Base-by-base conservation (phyloP, 2,797 vertebrate genomes). In the Amazona finschi region DNA sequence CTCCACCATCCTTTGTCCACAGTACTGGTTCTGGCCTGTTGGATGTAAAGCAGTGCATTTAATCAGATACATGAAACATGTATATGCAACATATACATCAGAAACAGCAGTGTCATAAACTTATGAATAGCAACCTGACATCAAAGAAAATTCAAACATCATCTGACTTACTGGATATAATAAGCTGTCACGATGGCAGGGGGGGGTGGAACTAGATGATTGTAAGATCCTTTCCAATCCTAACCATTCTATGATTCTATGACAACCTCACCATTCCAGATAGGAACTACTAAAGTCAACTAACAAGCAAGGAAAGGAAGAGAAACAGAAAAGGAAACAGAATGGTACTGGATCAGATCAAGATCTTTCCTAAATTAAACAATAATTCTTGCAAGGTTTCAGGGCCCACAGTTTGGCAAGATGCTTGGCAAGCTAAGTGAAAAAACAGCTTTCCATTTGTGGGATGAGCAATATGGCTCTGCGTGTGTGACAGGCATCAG, bases 1-100 rank as follows among this genome's bases (percentile, higher is more conserved):
- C 99, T 84, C 99, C 99, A 41, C 99, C 99, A 15, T 99, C 99
- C 98, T 99, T 99, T 69, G 98, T 99, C 99, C 99, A 99, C 91
- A 99, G 96, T 94, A 99, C 99, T 46, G 99, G 98, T 84, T 99
- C 99, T 92, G 99, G 99, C 97, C 99, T 99, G 93, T 87, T 83
- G 92, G 77, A 92, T 91, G 52, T 62, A 97, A 97, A 85, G 41
- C 2, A 72, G 78, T 33, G 61, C 39, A 83, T 52, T 84, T 30
- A 43, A 55, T 87, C 44, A 70, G 76, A 70, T 38, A 75, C 3
- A 4, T 1, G 6, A 67, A 90, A 50, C 27, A 43, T 0, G 0
- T 2, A 20, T 13, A 47, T 14, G 43, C 9, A 66, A 49, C 8
- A n/a, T 1, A 24, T 4, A 43, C 8, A 39, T 47, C 36, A 85